phyloP scores from a whole-genome alignment of 2,797 vertebrate genomes.

The Mus minutoides region DNA sequence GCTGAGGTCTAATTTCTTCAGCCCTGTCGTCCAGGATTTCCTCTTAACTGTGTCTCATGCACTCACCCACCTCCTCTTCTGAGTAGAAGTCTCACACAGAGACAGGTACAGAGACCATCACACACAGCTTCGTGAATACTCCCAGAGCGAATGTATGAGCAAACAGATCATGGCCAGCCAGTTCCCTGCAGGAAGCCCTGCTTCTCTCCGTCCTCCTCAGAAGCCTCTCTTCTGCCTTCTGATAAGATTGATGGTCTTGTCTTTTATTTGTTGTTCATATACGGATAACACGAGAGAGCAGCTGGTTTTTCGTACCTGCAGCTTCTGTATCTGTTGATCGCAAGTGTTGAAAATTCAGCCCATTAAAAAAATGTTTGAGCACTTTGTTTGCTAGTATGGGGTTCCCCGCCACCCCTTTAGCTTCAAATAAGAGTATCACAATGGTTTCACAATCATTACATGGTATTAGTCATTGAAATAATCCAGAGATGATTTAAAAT shows the following conservation, averaged over 20 bases:
- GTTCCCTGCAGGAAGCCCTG: accelerated
- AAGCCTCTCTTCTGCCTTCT: neutral
- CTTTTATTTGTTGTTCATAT: neutral
- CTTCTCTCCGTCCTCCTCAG: neutral
- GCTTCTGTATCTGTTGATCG: neutral
- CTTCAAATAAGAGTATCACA: neutral
- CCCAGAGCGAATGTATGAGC: neutral
- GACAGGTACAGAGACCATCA: neutral
- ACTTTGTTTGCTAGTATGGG: neutral
- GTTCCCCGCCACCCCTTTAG: neutral
- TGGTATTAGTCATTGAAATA: neutral
- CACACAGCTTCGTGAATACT: neutral
- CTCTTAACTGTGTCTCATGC: neutral
- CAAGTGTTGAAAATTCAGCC: neutral
- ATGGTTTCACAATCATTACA: neutral
- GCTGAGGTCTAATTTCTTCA: neutral
- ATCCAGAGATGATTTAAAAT: neutral
- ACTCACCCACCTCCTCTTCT: neutral
- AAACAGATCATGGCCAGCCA: neutral
- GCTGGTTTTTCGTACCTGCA: neutral
- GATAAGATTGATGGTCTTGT: too few relatives aligned
- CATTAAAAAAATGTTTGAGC: neutral
- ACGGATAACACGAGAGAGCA: neutral
- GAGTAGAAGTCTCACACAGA: neutral
- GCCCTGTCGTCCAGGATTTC: neutral